Base-by-base conservation (phyloP, 2,797 vertebrate genomes). In the Xenopus petersii region DNA sequence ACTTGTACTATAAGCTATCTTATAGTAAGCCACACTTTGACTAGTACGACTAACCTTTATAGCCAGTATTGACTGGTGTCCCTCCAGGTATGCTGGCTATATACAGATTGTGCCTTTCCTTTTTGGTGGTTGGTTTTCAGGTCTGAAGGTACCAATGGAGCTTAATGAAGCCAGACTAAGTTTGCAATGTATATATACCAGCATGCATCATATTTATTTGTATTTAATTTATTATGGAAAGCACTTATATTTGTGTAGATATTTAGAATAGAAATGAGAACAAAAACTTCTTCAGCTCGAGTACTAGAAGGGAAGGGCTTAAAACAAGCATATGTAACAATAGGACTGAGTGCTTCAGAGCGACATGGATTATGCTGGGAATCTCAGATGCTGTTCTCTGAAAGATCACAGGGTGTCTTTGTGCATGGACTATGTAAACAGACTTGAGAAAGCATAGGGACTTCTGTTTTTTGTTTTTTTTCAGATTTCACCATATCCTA, bases 401-500 rank as follows among this genome's bases (percentile, higher is more conserved):
- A 42, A 47, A 46, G 17, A 70, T 75, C 60, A 55, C 68, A 70
- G 61, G n/a, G 36, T 65, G 36, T 49, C 26, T 26, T n/a, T 65
- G 56, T 58, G 61, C 56, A 48, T 42, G 61, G 46, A 12, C 63
- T 76, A 62, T 33, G 56, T 54, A 76, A 76, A 76, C 47, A 76
- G 61, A 42, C 15, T 66, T 60, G 68, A 76, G 46, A 66, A 66
- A 26, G 24, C 54, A 60, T 49, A 8, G 5, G 46, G 33, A 66
- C 11, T 33, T 65, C 47, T 60, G 58, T 21, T 36, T 46, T 56
- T 60, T 60, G 55, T 49, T 68, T n/a, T 71, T 12, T 60, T 12
- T 76, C 62, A 42, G 24, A 36, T 71, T 76, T 24, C 62, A 66
- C 26, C 55, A 71, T 71, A 71, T 66, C 55, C 68, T 76, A 62